Percentiles rank a stretch among this genome's conserved stretches.
phyloP scores from a whole-genome alignment of 1,140 invertebrate species.

The Drosophila athabasca region DNA sequence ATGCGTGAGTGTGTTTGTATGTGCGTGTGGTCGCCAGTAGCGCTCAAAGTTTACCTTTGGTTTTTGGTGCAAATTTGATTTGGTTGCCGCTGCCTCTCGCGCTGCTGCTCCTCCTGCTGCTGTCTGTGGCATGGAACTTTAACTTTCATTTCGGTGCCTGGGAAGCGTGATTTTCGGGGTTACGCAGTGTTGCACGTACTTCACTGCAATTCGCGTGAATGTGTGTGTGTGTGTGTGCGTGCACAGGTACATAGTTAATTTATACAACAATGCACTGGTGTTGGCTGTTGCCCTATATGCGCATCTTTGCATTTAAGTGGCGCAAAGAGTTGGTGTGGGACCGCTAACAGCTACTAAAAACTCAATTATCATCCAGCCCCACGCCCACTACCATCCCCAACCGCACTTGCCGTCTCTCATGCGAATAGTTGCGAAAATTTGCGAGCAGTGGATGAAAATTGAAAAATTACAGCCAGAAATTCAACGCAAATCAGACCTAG shows the following conservation, averaged over 20 bases:
- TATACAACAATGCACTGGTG: slow-evolving; percentile 62
- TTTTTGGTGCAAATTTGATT: slow-evolving; percentile 81
- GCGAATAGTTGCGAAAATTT: too few relatives aligned
- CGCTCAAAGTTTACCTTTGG: slow-evolving; percentile 79
- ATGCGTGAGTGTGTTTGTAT: slow-evolving; percentile 21
- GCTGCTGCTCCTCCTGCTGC: background rate
- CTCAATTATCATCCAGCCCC: slow-evolving; percentile 70
- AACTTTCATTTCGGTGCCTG: slow-evolving; percentile 49
- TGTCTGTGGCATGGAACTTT: slow-evolving; percentile 59
- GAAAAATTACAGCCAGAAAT: too few relatives aligned
- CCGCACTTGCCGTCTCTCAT: background rate
- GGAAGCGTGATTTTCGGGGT: slow-evolving; percentile 46
- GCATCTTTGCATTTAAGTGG: slow-evolving; percentile 68
- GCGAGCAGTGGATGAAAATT: too few relatives aligned
- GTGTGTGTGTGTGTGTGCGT: slow-evolving; percentile 14
- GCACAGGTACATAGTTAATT: slow-evolving; percentile 59
- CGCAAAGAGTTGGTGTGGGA: slow-evolving; percentile 68
- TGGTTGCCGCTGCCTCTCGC: slow-evolving; percentile 41
- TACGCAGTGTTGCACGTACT: slow-evolving; percentile 10
- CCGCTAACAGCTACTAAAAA: slow-evolving; percentile 79
- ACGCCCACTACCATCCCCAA: slow-evolving; percentile 32
- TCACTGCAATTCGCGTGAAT: background rate
- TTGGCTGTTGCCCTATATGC: slow-evolving; percentile 33
- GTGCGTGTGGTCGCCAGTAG: slow-evolving; percentile 23
- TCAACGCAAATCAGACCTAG: too few relatives aligned